A percentile compares a stretch with the other conserved stretches of the same genome.
phyloP scores from a whole-genome alignment of 2,797 vertebrate species.

The Phylloscopus collybita region DNA sequence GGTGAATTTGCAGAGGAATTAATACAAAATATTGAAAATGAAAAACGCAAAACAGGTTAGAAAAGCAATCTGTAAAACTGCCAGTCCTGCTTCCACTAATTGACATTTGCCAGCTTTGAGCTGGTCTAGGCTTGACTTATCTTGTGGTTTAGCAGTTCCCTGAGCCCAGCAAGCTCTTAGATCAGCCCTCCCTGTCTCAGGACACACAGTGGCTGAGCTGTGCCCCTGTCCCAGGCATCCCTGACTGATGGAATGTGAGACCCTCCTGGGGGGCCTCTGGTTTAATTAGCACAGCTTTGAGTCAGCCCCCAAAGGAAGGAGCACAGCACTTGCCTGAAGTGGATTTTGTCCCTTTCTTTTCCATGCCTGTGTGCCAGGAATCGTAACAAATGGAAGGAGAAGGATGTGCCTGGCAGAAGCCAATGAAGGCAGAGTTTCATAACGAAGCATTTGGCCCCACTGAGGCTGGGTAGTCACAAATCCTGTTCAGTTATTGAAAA shows the following conservation, averaged over 20 bases:
- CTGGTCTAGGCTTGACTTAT: background rate
- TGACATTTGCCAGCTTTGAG: background rate
- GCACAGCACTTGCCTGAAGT: background rate
- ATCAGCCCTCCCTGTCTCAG: background rate
- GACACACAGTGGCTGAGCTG: background rate
- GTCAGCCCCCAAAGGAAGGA: background rate
- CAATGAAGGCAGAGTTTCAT: background rate
- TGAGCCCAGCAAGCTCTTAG: background rate
- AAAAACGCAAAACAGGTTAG: background rate
- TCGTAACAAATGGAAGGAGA: background rate
- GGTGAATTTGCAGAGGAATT: background rate
- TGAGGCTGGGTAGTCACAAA: background rate
- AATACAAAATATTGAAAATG: background rate
- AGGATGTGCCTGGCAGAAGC: background rate
- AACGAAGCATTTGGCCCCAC: background rate
- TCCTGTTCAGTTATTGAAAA: background rate
- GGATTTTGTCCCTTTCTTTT: background rate
- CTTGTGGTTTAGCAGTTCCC: background rate
- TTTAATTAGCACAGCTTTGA: background rate
- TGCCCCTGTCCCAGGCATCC: background rate
- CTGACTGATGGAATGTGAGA: background rate
- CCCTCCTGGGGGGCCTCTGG: background rate
- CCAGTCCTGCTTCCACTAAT: background rate
- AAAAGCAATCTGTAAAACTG: background rate
- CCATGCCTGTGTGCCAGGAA: background rate